Percentiles rank a stretch among this genome's conserved stretches.
phyloP scores from a whole-genome alignment of 2,797 vertebrate species.

The Danio albolineatus region DNA sequence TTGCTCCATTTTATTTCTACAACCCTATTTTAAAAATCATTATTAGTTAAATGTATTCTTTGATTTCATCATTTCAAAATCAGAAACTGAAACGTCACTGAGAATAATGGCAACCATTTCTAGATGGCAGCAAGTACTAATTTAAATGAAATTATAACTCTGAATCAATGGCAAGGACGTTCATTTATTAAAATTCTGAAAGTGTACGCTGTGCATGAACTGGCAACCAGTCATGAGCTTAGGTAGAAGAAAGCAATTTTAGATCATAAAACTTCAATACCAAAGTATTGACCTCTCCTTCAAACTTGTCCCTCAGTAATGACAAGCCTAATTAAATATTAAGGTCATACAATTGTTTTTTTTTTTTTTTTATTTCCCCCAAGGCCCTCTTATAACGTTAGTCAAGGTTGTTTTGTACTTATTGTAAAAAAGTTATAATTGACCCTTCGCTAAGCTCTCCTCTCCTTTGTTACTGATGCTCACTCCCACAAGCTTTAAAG shows the following conservation, averaged over 20 bases:
- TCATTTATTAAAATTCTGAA: constrained; percentile 26
- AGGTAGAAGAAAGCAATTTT: constrained; percentile 26
- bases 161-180: constrained; percentile 24
- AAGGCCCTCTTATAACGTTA: neutral
- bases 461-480: neutral
- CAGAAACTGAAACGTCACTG: neutral
- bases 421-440: neutral
- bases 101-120: neutral
- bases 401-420: constrained; percentile 22
- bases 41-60: neutral
- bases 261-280: constrained; percentile 26
- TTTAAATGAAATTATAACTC: neutral
- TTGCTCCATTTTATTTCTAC: constrained; percentile 3
- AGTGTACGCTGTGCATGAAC: constrained; percentile 19
- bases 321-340: constrained; percentile 24
- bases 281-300: constrained; percentile 10
- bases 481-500: neutral
- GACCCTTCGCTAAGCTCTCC: neutral
- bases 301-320: neutral
- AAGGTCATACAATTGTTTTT: neutral
- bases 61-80: neutral
- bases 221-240: constrained; percentile 27
- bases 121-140: neutral
- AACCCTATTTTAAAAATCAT: neutral
- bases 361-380: neutral